A percentile compares a stretch with the other conserved stretches of the same genome.
These are phyloP conservation scores for Drosophila kepulauana DNA, from an alignment of 1,140 invertebrate species.

Conservation along the genomic window DNA sequence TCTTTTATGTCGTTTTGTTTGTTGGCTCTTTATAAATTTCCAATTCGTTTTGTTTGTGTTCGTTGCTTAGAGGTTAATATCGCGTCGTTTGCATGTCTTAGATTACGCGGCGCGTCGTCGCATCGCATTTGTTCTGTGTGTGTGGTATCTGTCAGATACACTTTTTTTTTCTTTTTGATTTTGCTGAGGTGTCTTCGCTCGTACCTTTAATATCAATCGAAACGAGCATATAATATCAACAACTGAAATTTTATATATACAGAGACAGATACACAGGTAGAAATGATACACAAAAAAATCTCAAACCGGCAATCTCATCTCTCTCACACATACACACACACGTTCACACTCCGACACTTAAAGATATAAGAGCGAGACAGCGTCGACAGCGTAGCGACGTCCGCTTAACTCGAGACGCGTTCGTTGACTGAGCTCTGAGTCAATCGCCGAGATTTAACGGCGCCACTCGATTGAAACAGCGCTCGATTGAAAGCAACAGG, in stretches of 20 bases:
- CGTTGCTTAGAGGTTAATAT: constrained; percentile 56
- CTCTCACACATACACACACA: constrained; percentile 27
- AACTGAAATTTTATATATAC: constrained; percentile 35
- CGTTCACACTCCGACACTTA: constrained; percentile 2
- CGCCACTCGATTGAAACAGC: constrained; percentile 49
- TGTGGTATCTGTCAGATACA: constrained; percentile 73
- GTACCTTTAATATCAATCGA: constrained; percentile 58
- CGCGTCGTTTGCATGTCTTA: constrained; percentile 64
- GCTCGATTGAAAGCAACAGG: constrained; percentile 70
- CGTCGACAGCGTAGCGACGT: constrained; percentile 52
- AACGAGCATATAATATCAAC: constrained; percentile 53
- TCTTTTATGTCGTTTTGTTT: constrained; percentile 2
- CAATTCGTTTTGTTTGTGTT: constrained; percentile 66
- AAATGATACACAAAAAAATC: constrained; percentile 64
- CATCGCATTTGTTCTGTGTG: constrained; percentile 21
- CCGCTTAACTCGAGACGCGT: constrained; percentile 71
- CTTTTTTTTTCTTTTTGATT: constrained; percentile 17
- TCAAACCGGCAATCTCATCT: constrained; percentile 73
- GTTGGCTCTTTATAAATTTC: constrained; percentile 31
- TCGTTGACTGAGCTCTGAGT: constrained; percentile 72
- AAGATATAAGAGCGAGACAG: background rate
- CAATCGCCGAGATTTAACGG: constrained; percentile 62
- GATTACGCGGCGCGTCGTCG: constrained; percentile 38
- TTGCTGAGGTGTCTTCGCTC: constrained; percentile 36
- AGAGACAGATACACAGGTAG: constrained; percentile 65